Evolutionary conservation across 2,113 vertebrate species (phyloP), one percentile per base, ranked within the genome.

Genomic region (Oplegnathus fasciatus): DNA sequence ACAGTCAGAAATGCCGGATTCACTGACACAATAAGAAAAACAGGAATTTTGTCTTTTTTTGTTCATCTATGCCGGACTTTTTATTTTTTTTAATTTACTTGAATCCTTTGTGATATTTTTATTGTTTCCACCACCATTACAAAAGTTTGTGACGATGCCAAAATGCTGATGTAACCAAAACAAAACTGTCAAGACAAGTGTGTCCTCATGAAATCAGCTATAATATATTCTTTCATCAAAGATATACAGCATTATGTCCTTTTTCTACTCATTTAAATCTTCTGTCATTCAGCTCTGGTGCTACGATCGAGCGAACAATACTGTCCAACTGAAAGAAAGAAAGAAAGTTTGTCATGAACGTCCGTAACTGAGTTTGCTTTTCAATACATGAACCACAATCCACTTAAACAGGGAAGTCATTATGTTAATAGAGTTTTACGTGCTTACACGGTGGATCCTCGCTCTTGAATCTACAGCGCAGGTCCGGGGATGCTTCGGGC

Each of bases 371-470:
- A 88, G 90, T 94, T 95, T 94, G 88, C 90, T 92, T 89, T 89
- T 88, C 85, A 91, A 87, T 85, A 91, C 88, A 86, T 75, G 83
- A 88, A 89, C 90, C 85, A 75, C 90, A 94, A 91, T 94, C 90
- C 92, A 92, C 84, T 94, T 94, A 93, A 94, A 94, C 75, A 65
- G 85, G 92, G 92, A 94, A 93, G 92, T 94, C 92, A 90, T 95
- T 94, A 94, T 73, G 88, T 85, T 94, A 94, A 92, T 90, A 74
- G 65, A 83, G 89, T 94, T 94, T 92, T 88, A 88, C 78, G 37
- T 83, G 80, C 86, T 79, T 26, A 75, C 86, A 76, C 88, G 14
- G 90, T 86, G 90, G 88, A 84, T 87, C 85, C 80, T 91, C 80
- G 86, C 83, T 86, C 87, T 82, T 85, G 83, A 78, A 87, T 83